Base-by-base conservation (phyloP, 1,140 invertebrate genomes). In the Mactra quadrangularis region DNA sequence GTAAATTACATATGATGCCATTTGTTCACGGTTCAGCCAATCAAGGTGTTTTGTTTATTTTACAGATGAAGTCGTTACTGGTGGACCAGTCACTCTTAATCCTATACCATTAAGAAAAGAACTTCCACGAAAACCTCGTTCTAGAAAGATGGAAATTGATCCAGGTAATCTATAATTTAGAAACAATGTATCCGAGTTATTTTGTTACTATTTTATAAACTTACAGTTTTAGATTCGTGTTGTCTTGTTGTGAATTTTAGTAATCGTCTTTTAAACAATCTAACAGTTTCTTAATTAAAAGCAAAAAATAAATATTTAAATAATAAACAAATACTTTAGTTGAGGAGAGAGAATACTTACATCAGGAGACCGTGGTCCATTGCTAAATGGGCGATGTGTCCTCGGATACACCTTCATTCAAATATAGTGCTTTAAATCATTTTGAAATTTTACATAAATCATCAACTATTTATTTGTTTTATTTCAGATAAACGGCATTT, bases 401-500 rank as follows among this genome's bases (percentile, higher is more conserved):
- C 6, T 4, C 22, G 27, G 52, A 17, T 22, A 68, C 3, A 3
- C 13, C 41, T 19, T 22, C 41, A n/a, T 19, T 3, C 7, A 9
- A 31, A 17, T 15, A 15, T 15, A 11, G 6, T 17, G 17, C 27
- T 25, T 38, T 72, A 11, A 9, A 17, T 22, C 6, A 53, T 19
- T 15, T n/a, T 25, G 3, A 45, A 31, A 6, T 31, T 31, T 31
- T 31, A 22, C 29, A 25, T 35, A 19, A 19, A 52, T 17, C 9
- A 11, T 7, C 6, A 6, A 31, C 47, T 17, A 25, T 29, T 33
- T 45, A 29, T 64, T 35, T 22, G 57, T n/a, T 59, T 27, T 79
- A n/a, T n/a, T 79, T 41, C 77, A 79, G 77, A 79, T 55, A 79
- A 79, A 70, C 11, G 77, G 19, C 77, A 79, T 1, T 31, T 79